A percentile compares a stretch with the other conserved stretches of the same genome.
phyloP scores from a whole-genome alignment of 2,888 invertebrate species.

The Scaptomyza reducta region DNA sequence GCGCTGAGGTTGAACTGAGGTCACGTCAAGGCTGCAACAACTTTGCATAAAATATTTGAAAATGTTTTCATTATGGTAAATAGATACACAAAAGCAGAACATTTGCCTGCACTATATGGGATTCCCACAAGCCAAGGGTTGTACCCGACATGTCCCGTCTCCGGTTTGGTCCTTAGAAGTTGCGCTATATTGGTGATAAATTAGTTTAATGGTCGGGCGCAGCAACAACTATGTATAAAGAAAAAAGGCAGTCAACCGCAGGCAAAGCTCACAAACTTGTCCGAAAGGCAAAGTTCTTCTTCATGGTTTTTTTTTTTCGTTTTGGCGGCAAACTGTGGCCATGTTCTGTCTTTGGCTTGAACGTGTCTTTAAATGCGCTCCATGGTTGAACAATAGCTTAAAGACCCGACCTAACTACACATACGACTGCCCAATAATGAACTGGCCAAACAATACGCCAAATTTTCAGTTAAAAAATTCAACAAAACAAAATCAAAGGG shows the following conservation, averaged over 20 bases:
- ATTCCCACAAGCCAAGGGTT: constrained; percentile 70
- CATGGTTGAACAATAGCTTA: constrained; percentile 37
- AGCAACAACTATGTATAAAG: constrained; percentile 15
- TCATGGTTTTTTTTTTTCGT: constrained; percentile 22
- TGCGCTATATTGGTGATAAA: constrained; percentile 80
- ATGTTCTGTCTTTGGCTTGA: constrained; percentile 22
- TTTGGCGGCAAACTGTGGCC: constrained; percentile 67
- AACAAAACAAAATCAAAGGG: constrained; percentile 17
- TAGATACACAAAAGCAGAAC: constrained; percentile 59
- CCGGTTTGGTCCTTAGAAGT: constrained; percentile 27
- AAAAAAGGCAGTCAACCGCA: constrained; percentile 64
- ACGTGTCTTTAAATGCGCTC: constrained; percentile 64
- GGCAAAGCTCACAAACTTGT: constrained; percentile 33
- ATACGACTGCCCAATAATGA: constrained; percentile 61
- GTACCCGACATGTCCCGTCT: constrained; percentile 34
- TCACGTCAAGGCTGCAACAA: constrained; percentile 71
- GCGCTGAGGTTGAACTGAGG: constrained; percentile 66
- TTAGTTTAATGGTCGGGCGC: constrained; percentile 72
- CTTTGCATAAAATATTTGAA: constrained; percentile 80
- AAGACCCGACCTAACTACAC: constrained; percentile 46
- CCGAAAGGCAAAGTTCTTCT: constrained; percentile 51
- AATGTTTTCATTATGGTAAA: constrained; percentile 80
- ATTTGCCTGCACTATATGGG: constrained; percentile 21
- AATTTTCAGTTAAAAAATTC: constrained; percentile 48
- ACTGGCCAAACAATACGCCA: constrained; percentile 70